Base-by-base conservation (phyloP, 2,797 vertebrate genomes). In the Enteromius paludinosus region DNA sequence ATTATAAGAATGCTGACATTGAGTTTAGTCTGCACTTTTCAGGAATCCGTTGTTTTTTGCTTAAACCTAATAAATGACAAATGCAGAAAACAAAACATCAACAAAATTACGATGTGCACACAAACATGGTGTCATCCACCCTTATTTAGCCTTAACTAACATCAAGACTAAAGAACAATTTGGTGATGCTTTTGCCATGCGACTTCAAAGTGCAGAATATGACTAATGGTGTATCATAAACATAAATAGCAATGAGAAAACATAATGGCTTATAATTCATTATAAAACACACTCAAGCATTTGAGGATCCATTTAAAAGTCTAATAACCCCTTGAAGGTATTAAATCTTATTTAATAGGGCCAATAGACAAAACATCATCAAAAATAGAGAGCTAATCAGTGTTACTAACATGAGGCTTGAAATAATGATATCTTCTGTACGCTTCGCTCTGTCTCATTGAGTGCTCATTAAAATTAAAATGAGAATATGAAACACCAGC, bases 281-380 rank as follows among this genome's bases (percentile, higher is more conserved):
- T 23, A 78, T 78, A 52, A 68, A 68, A 68, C 45, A 68, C 77
- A 66, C 28, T 79, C 77, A 69, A 79, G 47, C 64, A 30, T 79
- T 79, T 69, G n/a, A 79, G 77, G 65, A 68, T 79, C 47, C 65
- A 79, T 54, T 78, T 78, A 49, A 65, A 78, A 33, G 59, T 79
- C 62, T 78, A 54, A 79, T 54, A 79, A 79, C n/a, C 49, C 77
- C 77, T 56, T 23, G 30, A 79, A 69, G 65, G 78, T 79, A 79
- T 68, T 79, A 54, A 79, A 79, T 79, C 78, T 68, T 79, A 54
- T 79, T 79, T 79, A 69, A 68, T 69, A 28, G 64, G 61, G 59
- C 59, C 61, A 65, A 78, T 49, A 65, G 47, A 79, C 64, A 41
- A 54, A 79, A 41, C 47, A 35, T 68, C 62, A 79, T 79, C 62